Percentiles rank a stretch among this genome's conserved stretches.
These are phyloP conservation scores for Beroe forskalii DNA, from an alignment of 37 sponge, comb jelly and placozoan species.

Conservation along the genomic window DNA sequence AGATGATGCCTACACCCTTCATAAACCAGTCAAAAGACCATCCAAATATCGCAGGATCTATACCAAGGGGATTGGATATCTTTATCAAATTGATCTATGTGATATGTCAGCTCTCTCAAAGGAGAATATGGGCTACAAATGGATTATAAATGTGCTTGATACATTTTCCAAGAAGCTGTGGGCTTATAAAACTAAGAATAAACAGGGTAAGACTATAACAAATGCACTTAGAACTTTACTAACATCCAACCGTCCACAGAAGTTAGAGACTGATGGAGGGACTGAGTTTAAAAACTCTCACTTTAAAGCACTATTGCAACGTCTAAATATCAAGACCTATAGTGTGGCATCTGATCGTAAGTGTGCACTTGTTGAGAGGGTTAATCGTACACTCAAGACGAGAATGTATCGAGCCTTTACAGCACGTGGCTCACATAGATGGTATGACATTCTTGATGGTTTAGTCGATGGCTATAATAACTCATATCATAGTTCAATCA, in stretches of 20 bases:
- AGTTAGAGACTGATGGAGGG: background rate
- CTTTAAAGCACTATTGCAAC: background rate
- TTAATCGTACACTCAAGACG: background rate
- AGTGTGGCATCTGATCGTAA: background rate
- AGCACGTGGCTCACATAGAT: background rate
- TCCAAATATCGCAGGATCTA: background rate
- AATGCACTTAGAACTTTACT: background rate
- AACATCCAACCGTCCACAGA: background rate
- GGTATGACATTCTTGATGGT: constrained; percentile 14
- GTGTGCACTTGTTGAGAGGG: background rate
- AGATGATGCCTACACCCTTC: constrained; percentile 13
- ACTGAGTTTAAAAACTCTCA: background rate
- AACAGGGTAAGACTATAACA: background rate
- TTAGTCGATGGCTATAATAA: background rate
- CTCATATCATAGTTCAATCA: constrained; percentile 25
- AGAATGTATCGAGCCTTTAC: constrained; percentile 28
- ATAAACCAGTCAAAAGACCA: background rate
- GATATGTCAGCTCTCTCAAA: background rate
- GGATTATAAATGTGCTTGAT: background rate
- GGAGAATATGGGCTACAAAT: background rate
- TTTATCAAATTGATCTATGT: background rate
- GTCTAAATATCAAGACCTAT: background rate
- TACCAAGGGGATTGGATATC: constrained; percentile 5
- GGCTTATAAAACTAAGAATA: background rate
- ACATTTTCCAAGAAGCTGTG: background rate